These are phyloP conservation scores for Rhopalosiphum maidis DNA, from an alignment of 1,140 invertebrate genomes.

Conservation along the genomic window DNA sequence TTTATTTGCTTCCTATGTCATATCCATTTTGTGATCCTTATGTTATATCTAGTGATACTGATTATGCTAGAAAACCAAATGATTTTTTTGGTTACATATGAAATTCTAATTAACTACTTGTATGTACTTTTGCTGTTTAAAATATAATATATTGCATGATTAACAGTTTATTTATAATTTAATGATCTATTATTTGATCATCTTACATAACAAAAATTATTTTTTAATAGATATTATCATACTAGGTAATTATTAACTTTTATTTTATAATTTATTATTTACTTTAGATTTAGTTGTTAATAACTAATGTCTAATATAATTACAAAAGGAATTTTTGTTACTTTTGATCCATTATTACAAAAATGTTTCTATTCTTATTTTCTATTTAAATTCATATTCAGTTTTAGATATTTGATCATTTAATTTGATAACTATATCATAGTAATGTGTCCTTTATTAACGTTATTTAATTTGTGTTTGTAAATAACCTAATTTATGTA, in stretches of 20 bases:
- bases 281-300: not conserved
- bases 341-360: not conserved
- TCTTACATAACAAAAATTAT: not conserved
- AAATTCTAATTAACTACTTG: slow-evolving; percentile 56
- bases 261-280: slow-evolving; percentile 14
- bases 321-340: not conserved
- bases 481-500: slow-evolving; percentile 24
- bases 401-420: not conserved
- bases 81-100: slow-evolving; percentile 74
- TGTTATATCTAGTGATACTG: slow-evolving; percentile 58
- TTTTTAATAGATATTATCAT: not conserved
- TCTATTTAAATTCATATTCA: not conserved
- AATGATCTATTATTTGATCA: not conserved
- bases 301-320: not conserved
- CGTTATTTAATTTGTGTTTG: slow-evolving; percentile 47
- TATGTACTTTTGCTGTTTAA: not conserved
- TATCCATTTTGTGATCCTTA: slow-evolving; percentile 57
- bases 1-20: slow-evolving; percentile 65
- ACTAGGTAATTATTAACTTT: not conserved
- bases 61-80: slow-evolving; percentile 66
- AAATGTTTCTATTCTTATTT: not conserved
- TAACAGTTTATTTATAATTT: not conserved
- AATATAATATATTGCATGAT: slow-evolving; percentile 40
- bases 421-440: not conserved
- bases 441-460: not conserved